Evolutionary conservation across 2,888 invertebrate species (phyloP), one percentile per base, ranked within the genome.

Genomic region (Ectobius pallidus): DNA sequence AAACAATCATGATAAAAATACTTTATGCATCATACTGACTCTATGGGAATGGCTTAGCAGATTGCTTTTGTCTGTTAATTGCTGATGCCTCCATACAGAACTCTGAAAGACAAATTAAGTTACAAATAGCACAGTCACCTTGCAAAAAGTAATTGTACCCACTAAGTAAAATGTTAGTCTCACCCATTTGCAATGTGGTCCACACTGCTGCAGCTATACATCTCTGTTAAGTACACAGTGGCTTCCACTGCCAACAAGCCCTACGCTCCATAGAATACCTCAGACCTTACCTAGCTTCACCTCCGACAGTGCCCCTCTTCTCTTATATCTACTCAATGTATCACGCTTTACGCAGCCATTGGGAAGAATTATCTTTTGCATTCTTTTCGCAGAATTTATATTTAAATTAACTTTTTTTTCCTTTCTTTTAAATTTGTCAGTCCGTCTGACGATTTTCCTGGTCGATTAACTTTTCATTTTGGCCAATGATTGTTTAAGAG

Each of bases 191-290:
- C 62, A 62, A n/a, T 32, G 62, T 62, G 62, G 63, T 42, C 63
- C 63, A 42, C 63, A 42, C 63, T 63, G 63, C 65, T 63, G 63
- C 63, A 63, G 63, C 22, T n/a, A n/a, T n/a, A n/a, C n/a, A 34
- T 7, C 34, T 34, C 39, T 58, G 42, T 71, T 55, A 58, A 55
- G 34, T 69, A 46, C 30, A 52, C 73, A 73, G 74, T 72, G 70
- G 52, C 62, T 32, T 58, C 68, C 74, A 72, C 72, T 70, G 73
- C 75, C 69, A 74, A 75, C 75, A 74, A 75, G 75, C 75, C 75
- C 75, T 73, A 71, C 73, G 75, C 73, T 27, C 46, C 25, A 27
- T 52, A 22, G 0, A 30, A n/a, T 58, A 58, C 58, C 32, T 58
- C 14, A 32, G 30, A 58, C n/a, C 58, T 58, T 58, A 58, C 58